Evolutionary conservation across 92 coral and sea anemone species (phyloP).

Genomic region (Pocillopora grandis): DNA sequence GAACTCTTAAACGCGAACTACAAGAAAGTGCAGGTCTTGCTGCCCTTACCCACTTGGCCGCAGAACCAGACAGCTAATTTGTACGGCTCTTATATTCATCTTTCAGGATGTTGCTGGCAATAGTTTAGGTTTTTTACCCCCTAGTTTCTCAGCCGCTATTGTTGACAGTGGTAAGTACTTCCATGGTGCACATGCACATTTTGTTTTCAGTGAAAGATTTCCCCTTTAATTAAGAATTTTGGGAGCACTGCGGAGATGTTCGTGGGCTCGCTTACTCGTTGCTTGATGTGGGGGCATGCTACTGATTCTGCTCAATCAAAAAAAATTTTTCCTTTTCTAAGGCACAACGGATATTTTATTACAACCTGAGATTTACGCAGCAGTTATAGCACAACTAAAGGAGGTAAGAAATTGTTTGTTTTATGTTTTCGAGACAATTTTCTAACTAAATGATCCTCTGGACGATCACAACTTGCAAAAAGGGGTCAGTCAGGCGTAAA

Average conservation of each 20-base stretch:
- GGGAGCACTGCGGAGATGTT: neutral
- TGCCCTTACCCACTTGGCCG: too few relatives aligned
- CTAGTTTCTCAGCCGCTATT: constrained; percentile 74
- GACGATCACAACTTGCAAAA: too few relatives aligned
- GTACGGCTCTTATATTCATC: neutral
- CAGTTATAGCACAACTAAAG: constrained; percentile 80
- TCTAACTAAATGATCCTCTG: too few relatives aligned
- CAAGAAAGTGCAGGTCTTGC: too few relatives aligned
- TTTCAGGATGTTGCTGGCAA: constrained; percentile 90
- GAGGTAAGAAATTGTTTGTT: constrained; percentile 37
- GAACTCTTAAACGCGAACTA: too few relatives aligned
- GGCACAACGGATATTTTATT: constrained; percentile 92
- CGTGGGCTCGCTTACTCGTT: neutral
- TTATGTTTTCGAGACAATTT: too few relatives aligned
- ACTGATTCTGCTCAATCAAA: neutral
- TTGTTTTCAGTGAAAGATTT: neutral
- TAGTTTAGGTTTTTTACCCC: constrained; percentile 79
- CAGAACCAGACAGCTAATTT: neutral
- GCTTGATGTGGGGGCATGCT: neutral
- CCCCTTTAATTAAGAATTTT: neutral
- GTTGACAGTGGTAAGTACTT: constrained; percentile 86
- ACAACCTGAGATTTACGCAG: constrained; percentile 76
- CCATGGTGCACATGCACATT: neutral
- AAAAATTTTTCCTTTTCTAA: neutral
- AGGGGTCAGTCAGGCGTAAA: too few relatives aligned